A percentile compares a stretch with the other conserved stretches of the same genome.
phyloP scores from a whole-genome alignment of 2,113 vertebrate species.

The Eurypyga helias region DNA sequence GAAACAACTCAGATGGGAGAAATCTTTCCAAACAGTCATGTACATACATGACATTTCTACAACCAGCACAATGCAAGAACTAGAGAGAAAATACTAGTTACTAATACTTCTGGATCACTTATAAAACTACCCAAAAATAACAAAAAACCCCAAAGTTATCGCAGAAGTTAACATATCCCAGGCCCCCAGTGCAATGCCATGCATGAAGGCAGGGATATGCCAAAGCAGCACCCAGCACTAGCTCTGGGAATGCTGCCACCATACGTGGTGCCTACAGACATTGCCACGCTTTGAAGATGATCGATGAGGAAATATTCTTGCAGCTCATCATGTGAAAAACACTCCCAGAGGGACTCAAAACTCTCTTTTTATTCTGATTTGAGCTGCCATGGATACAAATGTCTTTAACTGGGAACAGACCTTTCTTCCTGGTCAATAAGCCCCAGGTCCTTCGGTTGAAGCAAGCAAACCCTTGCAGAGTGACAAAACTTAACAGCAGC shows the following conservation, averaged over 20 bases:
- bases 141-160: no score
- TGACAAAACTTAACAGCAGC: neutral
- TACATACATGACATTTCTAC: neutral
- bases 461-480: neutral
- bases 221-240: neutral
- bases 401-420: constrained; percentile 5
- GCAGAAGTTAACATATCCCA: neutral
- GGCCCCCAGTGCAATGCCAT: neutral
- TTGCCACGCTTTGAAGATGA: constrained; percentile 1
- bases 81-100: neutral
- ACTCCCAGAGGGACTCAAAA: neutral
- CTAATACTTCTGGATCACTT: neutral
- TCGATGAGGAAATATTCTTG: constrained; percentile 3
- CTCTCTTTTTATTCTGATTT: neutral
- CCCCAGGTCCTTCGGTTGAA: neutral
- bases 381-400: constrained; percentile 14
- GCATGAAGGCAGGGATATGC: neutral
- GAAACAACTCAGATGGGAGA: neutral
- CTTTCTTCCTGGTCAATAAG: neutral
- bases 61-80: neutral
- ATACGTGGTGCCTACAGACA: neutral
- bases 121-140: neutral
- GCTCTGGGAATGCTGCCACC: neutral
- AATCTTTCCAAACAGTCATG: neutral
- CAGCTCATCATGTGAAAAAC: neutral